These are phyloP conservation scores for Torymus aiolomorphi DNA, from an alignment of 2,888 invertebrate species.

Conservation along the genomic window DNA sequence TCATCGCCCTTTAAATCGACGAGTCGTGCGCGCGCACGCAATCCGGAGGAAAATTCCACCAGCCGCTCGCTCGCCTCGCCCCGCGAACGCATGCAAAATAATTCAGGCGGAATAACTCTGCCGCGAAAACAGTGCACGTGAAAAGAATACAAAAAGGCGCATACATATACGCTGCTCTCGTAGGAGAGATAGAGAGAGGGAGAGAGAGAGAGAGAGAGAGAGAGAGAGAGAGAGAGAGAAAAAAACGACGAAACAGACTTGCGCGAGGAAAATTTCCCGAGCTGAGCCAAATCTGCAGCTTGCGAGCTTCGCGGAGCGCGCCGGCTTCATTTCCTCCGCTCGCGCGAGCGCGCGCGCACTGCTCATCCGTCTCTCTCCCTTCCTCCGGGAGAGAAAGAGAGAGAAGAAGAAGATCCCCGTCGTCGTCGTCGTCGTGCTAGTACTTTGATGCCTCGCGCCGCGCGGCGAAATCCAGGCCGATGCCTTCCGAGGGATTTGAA, in stretches of 20 bases:
- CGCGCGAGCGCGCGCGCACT: not conserved
- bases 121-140: conserved; percentile 36
- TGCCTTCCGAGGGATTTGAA: conserved; percentile 47
- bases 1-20: too few species aligned
- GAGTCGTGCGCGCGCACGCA: too few species aligned
- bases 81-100: conserved; percentile 47
- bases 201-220: conserved; percentile 21
- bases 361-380: conserved; percentile 47
- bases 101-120: conserved; percentile 47
- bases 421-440: conserved; percentile 4
- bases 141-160: conserved; percentile 32
- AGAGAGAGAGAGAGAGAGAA: too few species aligned
- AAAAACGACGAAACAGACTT: conserved; percentile 1
- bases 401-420: conserved; percentile 17
- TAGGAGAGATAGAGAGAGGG: not conserved
- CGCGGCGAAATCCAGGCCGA: conserved; percentile 35
- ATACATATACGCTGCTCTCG: not conserved
- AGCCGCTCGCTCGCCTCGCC: not conserved
- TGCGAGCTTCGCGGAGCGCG: conserved; percentile 21
- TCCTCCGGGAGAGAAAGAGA: not conserved
- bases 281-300: conserved; percentile 35
- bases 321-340: conserved; percentile 51
- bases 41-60: too few species aligned
- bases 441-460: conserved; percentile 48
- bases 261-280: conserved; percentile 39